These are phyloP conservation scores for Heteromormyrus szaboi DNA, from an alignment of 2,797 vertebrate genomes.

Conservation along the genomic window DNA sequence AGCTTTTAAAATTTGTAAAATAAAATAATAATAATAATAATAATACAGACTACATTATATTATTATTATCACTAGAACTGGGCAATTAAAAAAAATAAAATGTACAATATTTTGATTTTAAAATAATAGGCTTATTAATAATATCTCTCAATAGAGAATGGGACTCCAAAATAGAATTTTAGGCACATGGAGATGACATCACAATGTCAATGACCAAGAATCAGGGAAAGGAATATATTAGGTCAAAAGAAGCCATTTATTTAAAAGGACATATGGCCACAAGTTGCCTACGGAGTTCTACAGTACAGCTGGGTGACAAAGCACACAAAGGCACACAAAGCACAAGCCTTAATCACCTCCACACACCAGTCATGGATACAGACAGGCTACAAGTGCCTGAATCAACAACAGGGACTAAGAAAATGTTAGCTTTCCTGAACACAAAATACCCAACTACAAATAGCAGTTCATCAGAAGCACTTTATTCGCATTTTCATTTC, in stretches of 20 bases:
- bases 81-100: background rate
- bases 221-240: background rate
- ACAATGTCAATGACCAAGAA: background rate
- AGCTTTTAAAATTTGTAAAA: background rate
- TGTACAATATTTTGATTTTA: background rate
- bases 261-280: background rate
- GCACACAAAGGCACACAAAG: background rate
- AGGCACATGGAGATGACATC: background rate
- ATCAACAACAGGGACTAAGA: background rate
- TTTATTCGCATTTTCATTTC: background rate
- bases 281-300: background rate
- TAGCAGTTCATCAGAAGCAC: background rate
- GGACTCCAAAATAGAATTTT: too few species aligned
- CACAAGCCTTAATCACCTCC: background rate
- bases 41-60: background rate
- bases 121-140: background rate
- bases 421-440: background rate
- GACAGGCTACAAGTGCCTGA: background rate
- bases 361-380: background rate
- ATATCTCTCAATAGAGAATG: too few species aligned
- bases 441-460: background rate
- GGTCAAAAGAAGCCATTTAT: background rate
- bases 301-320: background rate
- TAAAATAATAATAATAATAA: background rate
- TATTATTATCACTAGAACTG: background rate